Base-by-base conservation (phyloP, 1,140 invertebrate genomes). In the Aradophagus sp. region DNA sequence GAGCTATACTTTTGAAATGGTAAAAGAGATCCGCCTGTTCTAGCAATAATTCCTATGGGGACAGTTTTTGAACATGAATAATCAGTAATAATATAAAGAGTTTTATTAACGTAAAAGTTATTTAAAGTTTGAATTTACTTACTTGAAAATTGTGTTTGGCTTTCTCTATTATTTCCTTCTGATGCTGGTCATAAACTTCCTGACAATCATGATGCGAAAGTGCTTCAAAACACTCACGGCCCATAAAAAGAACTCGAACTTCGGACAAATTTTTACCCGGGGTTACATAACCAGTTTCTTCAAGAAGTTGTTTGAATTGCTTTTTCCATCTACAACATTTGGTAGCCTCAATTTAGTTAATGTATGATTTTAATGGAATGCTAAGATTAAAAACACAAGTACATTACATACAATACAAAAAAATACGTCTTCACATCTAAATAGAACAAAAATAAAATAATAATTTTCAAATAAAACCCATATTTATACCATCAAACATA, bases 21-120 rank as follows among this genome's bases (percentile, higher is more conserved):
- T 96, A 94, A 88, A 99, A 99, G 38, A 98, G 86, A 83, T 97
- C 94, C 0, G 96, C 95, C 83, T 97, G 93, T 84, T 99, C 97
- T 77, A 97, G 83, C 35, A 99, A 85, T 34, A 99, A 83, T 87
- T 99, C 97, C 88, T 97, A 14, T 1, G 38, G n/a, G n/a, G n/a
- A n/a, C n/a, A n/a, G n/a, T n/a, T n/a, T n/a, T n/a, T n/a, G n/a
- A n/a, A n/a, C n/a, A n/a, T n/a, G n/a, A n/a, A n/a, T n/a, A n/a
- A n/a, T n/a, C n/a, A n/a, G n/a, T n/a, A n/a, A n/a, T n/a, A n/a
- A n/a, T n/a, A n/a, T n/a, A n/a, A n/a, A n/a, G n/a, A n/a, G n/a
- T n/a, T n/a, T n/a, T n/a, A n/a, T n/a, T n/a, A n/a, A n/a, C n/a
- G n/a, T n/a, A n/a, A n/a, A n/a, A n/a, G n/a, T n/a, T n/a, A 29